phyloP scores from a whole-genome alignment of 2,113 vertebrate genomes.

The Oncorhynchus tshawytscha region DNA sequence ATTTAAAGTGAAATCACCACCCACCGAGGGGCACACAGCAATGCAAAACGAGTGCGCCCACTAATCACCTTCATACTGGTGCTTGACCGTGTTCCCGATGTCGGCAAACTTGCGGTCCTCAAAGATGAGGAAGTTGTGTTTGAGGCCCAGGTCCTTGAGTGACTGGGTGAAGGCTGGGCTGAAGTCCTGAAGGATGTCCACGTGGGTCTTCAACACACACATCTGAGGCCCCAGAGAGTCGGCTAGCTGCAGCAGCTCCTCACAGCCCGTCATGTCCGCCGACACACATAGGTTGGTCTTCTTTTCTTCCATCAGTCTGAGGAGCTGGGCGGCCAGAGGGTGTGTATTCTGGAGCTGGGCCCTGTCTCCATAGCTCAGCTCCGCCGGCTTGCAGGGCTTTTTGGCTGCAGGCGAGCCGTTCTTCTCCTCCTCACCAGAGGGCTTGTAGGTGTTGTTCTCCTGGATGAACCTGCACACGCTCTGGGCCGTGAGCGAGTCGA shows the following conservation, averaged over 20 bases:
- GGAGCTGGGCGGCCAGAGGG: slow-evolving; percentile 77
- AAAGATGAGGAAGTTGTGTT: slow-evolving; percentile 89
- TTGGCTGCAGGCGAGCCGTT: slow-evolving; percentile 34
- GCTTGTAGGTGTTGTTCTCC: slow-evolving; percentile 70
- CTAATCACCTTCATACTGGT: slow-evolving; percentile 86
- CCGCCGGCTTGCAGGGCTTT: slow-evolving; percentile 42
- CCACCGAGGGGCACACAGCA: no score
- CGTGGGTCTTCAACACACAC: slow-evolving; percentile 90
- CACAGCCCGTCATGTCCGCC: slow-evolving; percentile 80
- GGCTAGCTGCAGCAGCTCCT: slow-evolving; percentile 84
- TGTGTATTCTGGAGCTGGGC: slow-evolving; percentile 73
- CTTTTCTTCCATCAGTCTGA: slow-evolving; percentile 87
- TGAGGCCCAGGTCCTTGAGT: slow-evolving; percentile 74
- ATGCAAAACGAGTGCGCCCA: neutral
- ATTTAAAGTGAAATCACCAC: no score
- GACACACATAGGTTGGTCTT: slow-evolving; percentile 89
- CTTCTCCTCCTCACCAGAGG: slow-evolving; percentile 10
- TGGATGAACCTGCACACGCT: slow-evolving; percentile 79
- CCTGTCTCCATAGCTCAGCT: slow-evolving; percentile 80
- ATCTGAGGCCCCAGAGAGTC: slow-evolving; percentile 82
- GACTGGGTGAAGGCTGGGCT: slow-evolving; percentile 66
- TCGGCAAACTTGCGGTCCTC: slow-evolving; percentile 98
- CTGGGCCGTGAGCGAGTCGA: slow-evolving; percentile 66
- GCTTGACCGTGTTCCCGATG: slow-evolving; percentile 94
- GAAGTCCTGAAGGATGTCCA: slow-evolving; percentile 89